Percentiles rank a stretch among this genome's conserved stretches.
Evolutionary conservation across 1,140 invertebrate genomes (phyloP).

Genomic region (Dysdera silvatica): DNA sequence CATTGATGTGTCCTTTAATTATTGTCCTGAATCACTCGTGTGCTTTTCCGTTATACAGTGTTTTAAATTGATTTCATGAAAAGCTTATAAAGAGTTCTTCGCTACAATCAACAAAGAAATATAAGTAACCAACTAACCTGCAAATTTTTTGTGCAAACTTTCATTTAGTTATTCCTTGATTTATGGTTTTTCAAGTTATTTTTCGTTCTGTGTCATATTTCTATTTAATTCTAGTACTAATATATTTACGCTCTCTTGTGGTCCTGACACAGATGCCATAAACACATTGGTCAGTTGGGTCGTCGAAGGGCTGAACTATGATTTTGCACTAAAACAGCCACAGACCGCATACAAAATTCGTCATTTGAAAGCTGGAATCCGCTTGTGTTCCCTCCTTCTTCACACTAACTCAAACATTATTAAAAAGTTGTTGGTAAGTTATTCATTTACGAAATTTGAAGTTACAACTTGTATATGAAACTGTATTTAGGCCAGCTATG

Average conservation of each 20-base stretch:
- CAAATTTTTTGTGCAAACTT: no score
- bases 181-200: no score
- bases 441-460: no score
- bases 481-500: no score
- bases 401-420: conserved; percentile 56
- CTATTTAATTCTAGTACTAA: no score
- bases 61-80: background rate
- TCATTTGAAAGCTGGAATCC: conserved; percentile 85
- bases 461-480: no score
- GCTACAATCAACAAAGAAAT: background rate
- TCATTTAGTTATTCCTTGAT: no score
- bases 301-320: conserved; percentile 69
- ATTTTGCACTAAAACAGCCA: conserved; percentile 69
- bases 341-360: conserved; percentile 83
- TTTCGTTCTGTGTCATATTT: no score
- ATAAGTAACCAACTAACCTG: background rate
- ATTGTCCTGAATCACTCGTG: background rate
- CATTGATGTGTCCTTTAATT: background rate
- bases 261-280: background rate
- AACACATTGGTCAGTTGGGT: conserved; percentile 52
- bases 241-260: background rate
- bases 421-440: conserved; percentile 49
- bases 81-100: background rate
- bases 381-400: conserved; percentile 63
- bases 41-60: background rate